Conservation (phyloP, 2,113 vertebrate species). For the Rhabdornis inornatus region DNA sequence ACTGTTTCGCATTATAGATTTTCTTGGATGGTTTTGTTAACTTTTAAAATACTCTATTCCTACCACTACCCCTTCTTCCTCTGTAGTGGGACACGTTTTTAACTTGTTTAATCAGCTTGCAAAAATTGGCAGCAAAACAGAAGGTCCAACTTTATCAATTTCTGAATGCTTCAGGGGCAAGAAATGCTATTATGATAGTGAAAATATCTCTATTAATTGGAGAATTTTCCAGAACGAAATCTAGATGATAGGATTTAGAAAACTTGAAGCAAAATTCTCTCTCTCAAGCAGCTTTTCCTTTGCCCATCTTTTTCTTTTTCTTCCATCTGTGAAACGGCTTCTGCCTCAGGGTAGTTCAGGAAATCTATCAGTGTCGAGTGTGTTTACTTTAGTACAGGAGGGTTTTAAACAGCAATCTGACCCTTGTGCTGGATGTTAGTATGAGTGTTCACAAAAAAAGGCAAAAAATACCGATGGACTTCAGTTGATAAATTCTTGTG, state of each 20-base stretch:
- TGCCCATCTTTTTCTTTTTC: background rate
- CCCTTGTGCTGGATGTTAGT: constrained; percentile 69
- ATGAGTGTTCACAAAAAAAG: constrained; percentile 62
- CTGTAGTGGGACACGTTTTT: background rate
- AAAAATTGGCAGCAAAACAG: background rate
- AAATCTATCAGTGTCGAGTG: constrained; percentile 77
- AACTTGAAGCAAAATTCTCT: background rate
- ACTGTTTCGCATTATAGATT: background rate
- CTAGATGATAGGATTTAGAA: background rate
- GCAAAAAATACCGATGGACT: constrained; percentile 71
- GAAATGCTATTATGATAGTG: background rate
- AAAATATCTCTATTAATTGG: background rate
- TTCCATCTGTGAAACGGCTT: constrained; percentile 40
- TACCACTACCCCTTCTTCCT: background rate
- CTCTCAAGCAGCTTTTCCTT: background rate
- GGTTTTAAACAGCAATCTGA: constrained; percentile 60
- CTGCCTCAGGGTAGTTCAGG: constrained; percentile 69
- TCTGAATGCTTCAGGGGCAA: background rate
- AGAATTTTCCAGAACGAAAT: background rate
- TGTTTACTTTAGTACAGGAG: constrained; percentile 73
- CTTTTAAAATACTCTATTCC: background rate
- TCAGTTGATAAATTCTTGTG: constrained; percentile 28
- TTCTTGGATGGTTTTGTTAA: background rate
- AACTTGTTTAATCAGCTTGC: background rate
- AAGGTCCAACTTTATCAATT: background rate